Evolutionary conservation across 1,140 invertebrate species (phyloP), one percentile per base, ranked within the genome.

Genomic region (Hyles euphorbiae): DNA sequence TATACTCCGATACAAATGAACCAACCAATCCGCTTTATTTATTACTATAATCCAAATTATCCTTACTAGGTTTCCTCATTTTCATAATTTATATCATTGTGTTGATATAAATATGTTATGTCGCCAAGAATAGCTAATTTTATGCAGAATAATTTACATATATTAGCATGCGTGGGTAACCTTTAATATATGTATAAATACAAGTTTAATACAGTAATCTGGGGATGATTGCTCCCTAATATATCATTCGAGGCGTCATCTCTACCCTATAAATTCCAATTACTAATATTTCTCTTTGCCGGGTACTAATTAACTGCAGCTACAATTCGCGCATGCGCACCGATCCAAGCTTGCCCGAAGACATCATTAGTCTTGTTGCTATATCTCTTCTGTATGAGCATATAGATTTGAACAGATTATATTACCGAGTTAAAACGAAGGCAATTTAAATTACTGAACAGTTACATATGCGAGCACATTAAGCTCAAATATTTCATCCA

Each of bases 1-100:
- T 88, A 88, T 88, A 87, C 76, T 75, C 76, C 73, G 86, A 86
- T 88, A 88, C 86, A 88, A 88, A 88, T 88, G 83, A 84, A 88
- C 83, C 78, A 78, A 75, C 80, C 73, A 87, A 76, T 72, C 63
- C 74, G 76, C 67, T 77, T 84, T 86, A 86, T 88, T 88, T 87
- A 88, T 88, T 78, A 72, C 82, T 61, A 77, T 86, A 88, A 88
- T 88, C 83, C 86, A 81, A 85, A 82, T 86, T 83, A 84, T 86
- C 84, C 87, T 74, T 82, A 82, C 81, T 86, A 83, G 81, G 72
- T 80, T 81, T 81, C 78, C 79, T 72, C 22, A 22, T 22, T n/a
- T n/a, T n/a, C n/a, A n/a, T n/a, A n/a, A n/a, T n/a, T n/a, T 22
- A 22, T 22, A 22, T 40, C 36, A 40, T 5, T 8, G 5, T 40